These are phyloP conservation scores for Myocastor coypus DNA, from an alignment of 2,113 vertebrate species.

Conservation along the genomic window DNA sequence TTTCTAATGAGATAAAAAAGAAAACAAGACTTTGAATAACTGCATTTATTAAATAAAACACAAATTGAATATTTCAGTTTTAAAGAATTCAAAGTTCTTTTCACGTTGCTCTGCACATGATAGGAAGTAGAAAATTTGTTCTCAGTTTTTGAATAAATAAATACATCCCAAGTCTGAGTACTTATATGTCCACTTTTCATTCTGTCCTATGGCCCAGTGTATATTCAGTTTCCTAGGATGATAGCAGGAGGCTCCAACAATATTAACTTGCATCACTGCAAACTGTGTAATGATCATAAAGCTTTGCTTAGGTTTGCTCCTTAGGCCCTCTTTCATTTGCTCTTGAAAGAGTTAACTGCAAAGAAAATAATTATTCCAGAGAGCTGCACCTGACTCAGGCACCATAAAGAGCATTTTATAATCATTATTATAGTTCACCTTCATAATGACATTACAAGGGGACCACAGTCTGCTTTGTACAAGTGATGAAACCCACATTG, in stretches of 20 bases:
- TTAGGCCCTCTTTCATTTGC: neutral
- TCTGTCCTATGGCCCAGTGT: neutral
- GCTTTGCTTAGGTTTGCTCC: neutral
- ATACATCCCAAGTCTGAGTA: neutral
- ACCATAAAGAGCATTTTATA: neutral
- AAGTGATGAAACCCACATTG: neutral
- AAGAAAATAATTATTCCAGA: neutral
- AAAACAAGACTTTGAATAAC: neutral
- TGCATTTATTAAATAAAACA: neutral
- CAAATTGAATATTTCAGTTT: neutral
- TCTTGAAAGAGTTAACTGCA: neutral
- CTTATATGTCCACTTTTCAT: neutral
- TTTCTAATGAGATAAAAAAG: neutral
- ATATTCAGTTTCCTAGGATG: neutral
- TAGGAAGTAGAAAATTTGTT: neutral
- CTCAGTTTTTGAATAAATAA: neutral
- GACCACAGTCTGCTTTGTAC: neutral
- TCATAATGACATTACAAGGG: neutral
- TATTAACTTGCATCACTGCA: neutral
- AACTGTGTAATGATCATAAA: neutral
- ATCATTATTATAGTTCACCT: neutral
- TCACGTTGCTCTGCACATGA: neutral
- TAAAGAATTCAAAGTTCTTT: neutral
- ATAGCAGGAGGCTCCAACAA: neutral
- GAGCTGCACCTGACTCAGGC: neutral